Percentiles rank a stretch among this genome's conserved stretches.
These are phyloP conservation scores for Microcebus lehilahytsara DNA, from an alignment of 2,113 vertebrate species.

Conservation along the genomic window DNA sequence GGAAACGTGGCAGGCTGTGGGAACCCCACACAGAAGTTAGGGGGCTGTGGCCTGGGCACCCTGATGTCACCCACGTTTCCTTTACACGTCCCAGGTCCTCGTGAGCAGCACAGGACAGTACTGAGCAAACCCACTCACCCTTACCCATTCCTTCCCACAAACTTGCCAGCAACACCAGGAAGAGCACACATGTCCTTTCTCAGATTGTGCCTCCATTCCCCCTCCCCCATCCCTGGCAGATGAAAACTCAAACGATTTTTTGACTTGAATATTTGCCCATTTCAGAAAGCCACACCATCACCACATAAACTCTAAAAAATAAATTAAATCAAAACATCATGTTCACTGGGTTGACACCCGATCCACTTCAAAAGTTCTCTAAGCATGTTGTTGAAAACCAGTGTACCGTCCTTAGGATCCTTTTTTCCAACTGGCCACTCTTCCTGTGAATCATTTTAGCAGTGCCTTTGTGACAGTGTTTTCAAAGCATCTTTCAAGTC, in stretches of 20 bases:
- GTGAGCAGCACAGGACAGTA: not conserved
- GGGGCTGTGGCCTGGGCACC: conserved; percentile 48
- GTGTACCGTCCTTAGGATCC: conserved; percentile 17
- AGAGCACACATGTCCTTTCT: conserved; percentile 40
- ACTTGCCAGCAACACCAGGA: conserved; percentile 38
- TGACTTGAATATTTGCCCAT: conserved; percentile 59
- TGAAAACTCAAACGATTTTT: conserved; percentile 60
- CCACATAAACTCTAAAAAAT: conserved; percentile 66
- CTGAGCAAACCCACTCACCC: not conserved
- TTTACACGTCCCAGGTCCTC: not conserved
- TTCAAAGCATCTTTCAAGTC: conserved; percentile 53
- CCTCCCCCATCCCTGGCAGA: conserved; percentile 17
- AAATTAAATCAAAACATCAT: conserved; percentile 39
- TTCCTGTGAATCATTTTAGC: conserved; percentile 40
- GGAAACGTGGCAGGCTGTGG: conserved; percentile 69
- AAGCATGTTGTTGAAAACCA: conserved; percentile 46
- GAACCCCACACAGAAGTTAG: conserved; percentile 54
- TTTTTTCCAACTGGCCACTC: conserved; percentile 53
- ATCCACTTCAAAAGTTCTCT: conserved; percentile 62
- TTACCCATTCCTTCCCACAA: conserved; percentile 38
- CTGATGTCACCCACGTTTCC: conserved; percentile 4
- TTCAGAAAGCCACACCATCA: conserved; percentile 73
- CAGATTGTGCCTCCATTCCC: not conserved
- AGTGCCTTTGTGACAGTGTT: conserved; percentile 18
- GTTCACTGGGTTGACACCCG: conserved; percentile 50